phyloP scores from a whole-genome alignment of 2,888 invertebrate species.

The Dasypogon diadema region DNA sequence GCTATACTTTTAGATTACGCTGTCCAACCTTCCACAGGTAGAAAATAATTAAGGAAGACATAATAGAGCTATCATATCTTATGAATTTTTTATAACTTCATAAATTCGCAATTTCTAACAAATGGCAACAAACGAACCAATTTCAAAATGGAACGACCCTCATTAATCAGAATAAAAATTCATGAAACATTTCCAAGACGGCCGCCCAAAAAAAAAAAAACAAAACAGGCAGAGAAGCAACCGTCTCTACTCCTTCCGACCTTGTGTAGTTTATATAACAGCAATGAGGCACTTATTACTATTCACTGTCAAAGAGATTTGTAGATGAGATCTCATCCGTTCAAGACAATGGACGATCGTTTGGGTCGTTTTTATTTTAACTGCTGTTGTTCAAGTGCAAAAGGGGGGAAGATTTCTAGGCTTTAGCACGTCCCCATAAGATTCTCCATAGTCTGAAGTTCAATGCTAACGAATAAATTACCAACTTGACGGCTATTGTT shows the following conservation, averaged over 20 bases:
- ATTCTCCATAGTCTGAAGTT: slow-evolving; percentile 38
- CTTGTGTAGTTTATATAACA: not conserved
- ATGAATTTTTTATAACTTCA: no score
- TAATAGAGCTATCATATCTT: no score
- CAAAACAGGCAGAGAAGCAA: not conserved
- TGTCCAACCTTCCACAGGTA: no score
- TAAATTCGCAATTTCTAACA: no score
- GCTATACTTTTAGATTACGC: no score
- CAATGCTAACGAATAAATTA: slow-evolving; percentile 47
- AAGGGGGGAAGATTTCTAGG: slow-evolving; percentile 16
- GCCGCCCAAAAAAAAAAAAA: not conserved
- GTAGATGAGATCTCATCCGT: slow-evolving; percentile 42
- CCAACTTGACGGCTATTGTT: slow-evolving; percentile 42
- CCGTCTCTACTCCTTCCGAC: not conserved
- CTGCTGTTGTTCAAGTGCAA: slow-evolving; percentile 3
- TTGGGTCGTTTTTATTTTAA: not conserved
- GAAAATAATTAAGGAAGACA: not conserved
- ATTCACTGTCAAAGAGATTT: slow-evolving; percentile 34
- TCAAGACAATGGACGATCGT: slow-evolving; percentile 31
- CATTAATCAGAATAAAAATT: no score
- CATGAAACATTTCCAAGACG: no score
- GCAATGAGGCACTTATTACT: not conserved
- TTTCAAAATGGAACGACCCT: no score
- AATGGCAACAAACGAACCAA: no score
- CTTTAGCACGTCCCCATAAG: slow-evolving; percentile 32